A percentile compares a stretch with the other conserved stretches of the same genome.
phyloP scores from a whole-genome alignment of 2,797 vertebrate species.

The Lemur catta region DNA sequence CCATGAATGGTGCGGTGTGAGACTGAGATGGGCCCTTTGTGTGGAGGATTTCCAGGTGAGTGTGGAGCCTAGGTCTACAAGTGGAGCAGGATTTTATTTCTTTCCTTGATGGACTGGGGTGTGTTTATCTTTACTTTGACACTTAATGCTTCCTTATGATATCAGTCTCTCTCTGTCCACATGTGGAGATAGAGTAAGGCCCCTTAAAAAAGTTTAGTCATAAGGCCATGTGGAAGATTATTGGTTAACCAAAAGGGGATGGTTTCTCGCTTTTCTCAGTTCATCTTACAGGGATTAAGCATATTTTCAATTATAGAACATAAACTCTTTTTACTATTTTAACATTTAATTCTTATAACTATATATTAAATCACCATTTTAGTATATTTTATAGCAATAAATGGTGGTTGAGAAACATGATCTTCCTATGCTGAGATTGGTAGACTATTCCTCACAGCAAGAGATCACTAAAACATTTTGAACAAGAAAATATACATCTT shows the following conservation, averaged over 20 bases:
- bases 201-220: not conserved
- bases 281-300: not conserved
- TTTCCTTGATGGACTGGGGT: not conserved
- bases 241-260: not conserved
- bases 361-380: not conserved
- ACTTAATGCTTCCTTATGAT: not conserved
- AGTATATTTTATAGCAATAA: slow-evolving; percentile 30
- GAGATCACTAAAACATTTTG: not conserved
- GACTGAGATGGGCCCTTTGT: not conserved
- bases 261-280: not conserved
- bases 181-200: not conserved
- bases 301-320: not conserved
- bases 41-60: not conserved
- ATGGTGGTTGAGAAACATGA: not conserved
- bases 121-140: not conserved
- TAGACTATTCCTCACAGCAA: not conserved
- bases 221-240: not conserved
- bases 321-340: not conserved
- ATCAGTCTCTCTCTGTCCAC: not conserved
- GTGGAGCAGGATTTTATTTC: not conserved
- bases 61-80: not conserved
- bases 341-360: not conserved
- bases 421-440: not conserved
- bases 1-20: not conserved
- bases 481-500: slow-evolving; percentile 40